Evolutionary conservation across 2,113 vertebrate species (phyloP), one percentile per base, ranked within the genome.

Genomic region (Clarias gariepinus): DNA sequence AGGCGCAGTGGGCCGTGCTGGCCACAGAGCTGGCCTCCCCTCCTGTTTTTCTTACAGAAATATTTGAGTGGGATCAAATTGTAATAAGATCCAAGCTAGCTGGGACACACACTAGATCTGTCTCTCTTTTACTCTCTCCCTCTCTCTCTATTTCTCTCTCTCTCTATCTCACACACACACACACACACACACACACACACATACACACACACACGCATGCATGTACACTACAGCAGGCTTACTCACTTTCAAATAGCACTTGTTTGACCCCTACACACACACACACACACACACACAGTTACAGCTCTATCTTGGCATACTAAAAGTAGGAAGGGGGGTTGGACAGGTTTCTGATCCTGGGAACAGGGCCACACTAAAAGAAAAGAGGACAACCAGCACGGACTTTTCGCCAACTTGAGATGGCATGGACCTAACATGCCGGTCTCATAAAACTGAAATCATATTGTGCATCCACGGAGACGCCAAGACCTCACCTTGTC

Each of bases 1-100:
- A 88, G 91, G 91, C 92, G 92, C 92, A 90, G 88, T 41, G 92
- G 92, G 93, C 93, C 87, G 89, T 93, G 92, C 91, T 90, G 90
- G 90, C 93, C 92, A 90, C 91, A 92, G 92, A 90, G 88, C 88
- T 69, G 88, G 89, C 89, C 93, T 93, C 91, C 92, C 92, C 91
- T 93, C 93, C 93, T 94, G 93, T 95, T 95, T 95, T 96, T 94
- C 94, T 94, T 94, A 94, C 90, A 93, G 93, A 96, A 96, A 95
- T 96, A 94, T 95, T 95, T 95, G 94, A 96, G 95, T 94, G 93
- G 95, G 94, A 95, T 95, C 94, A 95, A 95, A 95, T 91, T 93
- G 95, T 95, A 96, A 96, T 94, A 92, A 94, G 95, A 95, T 94
- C 94, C 93, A 92, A 92, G 93, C 92, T 92, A 80, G 25, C 91